Evolutionary conservation across 2,113 vertebrate species (phyloP).

Genomic region (Semnornis frantzii): DNA sequence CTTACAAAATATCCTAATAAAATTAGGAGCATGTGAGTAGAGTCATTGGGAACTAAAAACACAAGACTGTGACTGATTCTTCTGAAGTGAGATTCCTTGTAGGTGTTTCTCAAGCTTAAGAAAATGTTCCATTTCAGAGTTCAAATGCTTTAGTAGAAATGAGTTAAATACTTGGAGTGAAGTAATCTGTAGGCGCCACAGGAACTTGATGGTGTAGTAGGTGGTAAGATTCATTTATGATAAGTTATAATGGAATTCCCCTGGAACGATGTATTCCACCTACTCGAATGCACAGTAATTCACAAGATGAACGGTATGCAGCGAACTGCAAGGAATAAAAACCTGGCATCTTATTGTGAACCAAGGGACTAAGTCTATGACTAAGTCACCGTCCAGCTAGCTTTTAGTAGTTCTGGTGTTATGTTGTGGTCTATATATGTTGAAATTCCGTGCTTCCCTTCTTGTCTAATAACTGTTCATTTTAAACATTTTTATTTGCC

Average conservation of each 20-base stretch:
- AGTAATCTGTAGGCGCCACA: not conserved
- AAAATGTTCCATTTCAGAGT: not conserved
- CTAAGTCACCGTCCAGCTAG: not conserved
- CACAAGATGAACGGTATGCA: not conserved
- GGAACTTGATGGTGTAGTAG: slow-evolving; percentile 9
- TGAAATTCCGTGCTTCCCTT: not conserved
- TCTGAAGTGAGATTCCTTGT: not conserved
- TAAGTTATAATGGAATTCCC: slow-evolving; percentile 41
- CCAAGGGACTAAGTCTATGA: not conserved
- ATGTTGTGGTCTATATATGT: not conserved
- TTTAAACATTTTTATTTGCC: not conserved
- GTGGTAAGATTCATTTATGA: slow-evolving; percentile 12
- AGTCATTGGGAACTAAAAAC: not conserved
- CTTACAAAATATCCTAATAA: not conserved
- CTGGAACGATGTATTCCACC: not conserved
- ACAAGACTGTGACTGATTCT: not conserved
- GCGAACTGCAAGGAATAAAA: not conserved
- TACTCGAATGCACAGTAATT: not conserved
- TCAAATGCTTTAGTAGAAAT: not conserved
- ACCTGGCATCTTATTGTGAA: not conserved
- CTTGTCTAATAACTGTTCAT: not conserved
- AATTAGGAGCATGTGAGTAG: not conserved
- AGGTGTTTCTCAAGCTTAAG: not conserved
- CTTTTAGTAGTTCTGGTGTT: not conserved
- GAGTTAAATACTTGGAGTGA: not conserved